These are phyloP conservation scores for Astreopora myriophthalma DNA, from an alignment of 64 coral and sea anemone species.

Conservation along the genomic window DNA sequence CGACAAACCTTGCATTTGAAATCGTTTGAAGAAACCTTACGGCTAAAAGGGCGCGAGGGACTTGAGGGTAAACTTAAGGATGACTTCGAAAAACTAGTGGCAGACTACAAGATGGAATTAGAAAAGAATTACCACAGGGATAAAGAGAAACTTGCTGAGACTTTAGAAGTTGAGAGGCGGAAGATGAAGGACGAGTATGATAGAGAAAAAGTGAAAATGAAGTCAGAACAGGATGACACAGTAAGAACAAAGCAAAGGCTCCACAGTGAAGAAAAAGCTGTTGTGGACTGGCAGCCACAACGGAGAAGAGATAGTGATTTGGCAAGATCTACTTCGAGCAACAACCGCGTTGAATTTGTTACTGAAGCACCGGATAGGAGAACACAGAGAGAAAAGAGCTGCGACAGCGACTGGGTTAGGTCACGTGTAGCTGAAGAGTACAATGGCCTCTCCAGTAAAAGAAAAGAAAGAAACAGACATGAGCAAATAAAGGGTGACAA, in stretches of 20 bases:
- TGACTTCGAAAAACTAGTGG: conserved; percentile 86
- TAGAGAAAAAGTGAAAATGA: conserved; percentile 64
- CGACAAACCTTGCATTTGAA: conserved; percentile 67
- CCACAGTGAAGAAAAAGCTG: neutral
- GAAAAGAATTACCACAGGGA: conserved; percentile 76
- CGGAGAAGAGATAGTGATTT: neutral
- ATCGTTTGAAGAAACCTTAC: conserved; percentile 73
- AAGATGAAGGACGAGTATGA: conserved; percentile 72
- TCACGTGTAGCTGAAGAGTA: neutral
- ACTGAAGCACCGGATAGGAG: neutral
- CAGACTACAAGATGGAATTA: conserved; percentile 78
- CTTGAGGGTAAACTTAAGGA: conserved; percentile 78
- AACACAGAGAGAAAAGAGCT: neutral
- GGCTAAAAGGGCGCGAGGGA: conserved; percentile 76
- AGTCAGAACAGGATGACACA: neutral
- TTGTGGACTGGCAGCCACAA: neutral
- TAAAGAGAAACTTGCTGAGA: conserved; percentile 69
- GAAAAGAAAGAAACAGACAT: neutral
- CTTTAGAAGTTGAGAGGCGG: conserved; percentile 64
- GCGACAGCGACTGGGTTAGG: no score
- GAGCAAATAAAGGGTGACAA: neutral
- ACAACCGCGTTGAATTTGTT: neutral
- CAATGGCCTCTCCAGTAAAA: neutral
- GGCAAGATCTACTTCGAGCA: neutral
- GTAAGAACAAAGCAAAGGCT: neutral